Base-by-base conservation (phyloP, 2,888 invertebrate genomes). In the Limnephilus auricula region DNA sequence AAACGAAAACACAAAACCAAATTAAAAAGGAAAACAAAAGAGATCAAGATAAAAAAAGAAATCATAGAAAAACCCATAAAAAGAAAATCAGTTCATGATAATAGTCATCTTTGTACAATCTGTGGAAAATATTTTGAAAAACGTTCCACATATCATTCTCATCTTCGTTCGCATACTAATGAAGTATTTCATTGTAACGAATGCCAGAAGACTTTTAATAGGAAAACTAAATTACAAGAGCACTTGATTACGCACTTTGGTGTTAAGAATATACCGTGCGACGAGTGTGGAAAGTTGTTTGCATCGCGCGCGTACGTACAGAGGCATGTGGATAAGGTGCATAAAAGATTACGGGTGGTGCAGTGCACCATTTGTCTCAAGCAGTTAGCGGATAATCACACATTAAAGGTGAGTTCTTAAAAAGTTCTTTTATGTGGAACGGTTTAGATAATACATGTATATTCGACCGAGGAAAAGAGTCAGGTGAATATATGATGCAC, bases 251-350 rank as follows among this genome's bases (percentile, higher is more conserved):
- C 92, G 45, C 92, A 92, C 45, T 92, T 87, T 30, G 92, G 91
- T 1, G 91, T 92, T 2, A 92, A 92, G 80, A 92, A 92, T 79
- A 91, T 92, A 15, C 92, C 92, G 0, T 92, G 92, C 34, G 89
- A 82, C 50, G 91, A 89, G 18, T 92, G 92, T 40, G 92, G 92
- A n/a, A 91, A 91, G 85, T 15, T 91, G 34, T 92, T 92, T 86
- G 79, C 89, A 25, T 80, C 92, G 12, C 89, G 89, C 3, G 89
- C 82, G 4, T 91, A 92, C 37, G 92, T 90, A 10, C 65, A 89
- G 80, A 90, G 89, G 37, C 92, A 92, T 79, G 79, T 92, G 31
- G 85, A 91, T 45, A 91, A 90, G 65, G 92, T 92, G 30, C 92
- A 92, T 83, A 92, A 91, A 65, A 86, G 80, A 79, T 45, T 89